These are phyloP conservation scores for Xenopus petersii DNA, from an alignment of 2,797 vertebrate genomes.

Conservation along the genomic window DNA sequence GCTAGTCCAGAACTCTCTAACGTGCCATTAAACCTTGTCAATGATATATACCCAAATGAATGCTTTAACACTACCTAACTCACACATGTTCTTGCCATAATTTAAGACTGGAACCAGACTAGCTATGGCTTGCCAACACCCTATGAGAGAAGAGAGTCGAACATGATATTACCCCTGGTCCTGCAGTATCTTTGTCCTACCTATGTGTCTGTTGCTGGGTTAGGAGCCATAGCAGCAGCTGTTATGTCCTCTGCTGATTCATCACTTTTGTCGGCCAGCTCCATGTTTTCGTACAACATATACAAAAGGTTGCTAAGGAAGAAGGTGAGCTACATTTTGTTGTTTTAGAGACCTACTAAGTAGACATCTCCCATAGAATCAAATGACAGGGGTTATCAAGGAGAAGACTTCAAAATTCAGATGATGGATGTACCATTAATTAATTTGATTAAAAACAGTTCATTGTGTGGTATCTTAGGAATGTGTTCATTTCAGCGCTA, in stretches of 20 bases:
- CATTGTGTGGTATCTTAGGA: too few species aligned
- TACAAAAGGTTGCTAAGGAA: conserved; percentile 67
- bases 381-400: too few species aligned
- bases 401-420: too few species aligned
- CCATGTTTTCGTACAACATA: conserved; percentile 61
- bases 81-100: background rate
- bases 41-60: background rate
- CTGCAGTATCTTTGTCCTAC: conserved; percentile 53
- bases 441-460: too few species aligned
- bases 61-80: background rate
- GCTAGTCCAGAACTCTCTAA: background rate
- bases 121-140: conserved; percentile 55
- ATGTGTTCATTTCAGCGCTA: too few species aligned
- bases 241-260: conserved; percentile 68
- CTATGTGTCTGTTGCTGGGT: conserved; percentile 57
- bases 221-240: conserved; percentile 64
- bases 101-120: conserved; percentile 63
- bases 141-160: conserved; percentile 53
- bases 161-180: conserved; percentile 60
- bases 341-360: background rate
- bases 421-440: too few species aligned
- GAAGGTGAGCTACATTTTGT: conserved; percentile 35
- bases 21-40: background rate
- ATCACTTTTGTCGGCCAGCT: conserved; percentile 62
- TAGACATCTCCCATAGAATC: too few species aligned